Evolutionary conservation across 2,888 invertebrate genomes (phyloP), one percentile per base, ranked within the genome.

Genomic region (Caenorhabditis auriculariae): DNA sequence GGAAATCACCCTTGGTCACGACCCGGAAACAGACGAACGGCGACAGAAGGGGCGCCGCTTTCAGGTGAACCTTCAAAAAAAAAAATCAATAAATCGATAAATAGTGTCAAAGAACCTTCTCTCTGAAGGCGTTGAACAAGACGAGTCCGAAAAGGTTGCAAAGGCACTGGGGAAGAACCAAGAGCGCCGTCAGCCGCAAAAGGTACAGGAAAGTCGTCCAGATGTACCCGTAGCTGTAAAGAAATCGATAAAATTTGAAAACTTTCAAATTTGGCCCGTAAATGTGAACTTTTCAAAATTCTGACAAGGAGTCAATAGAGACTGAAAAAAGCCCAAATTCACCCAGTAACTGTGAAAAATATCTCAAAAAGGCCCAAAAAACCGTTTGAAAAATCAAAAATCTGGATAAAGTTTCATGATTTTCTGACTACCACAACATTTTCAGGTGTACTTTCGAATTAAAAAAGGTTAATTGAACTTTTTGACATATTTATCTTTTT

Each of bases 1-100:
- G 90, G 82, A 90, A 95, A 83, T 93, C 92, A 35, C 95, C 94
- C 58, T 93, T 87, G 0, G 94, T 95, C 6, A 95, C 94, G 26
- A 93, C 89, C 69, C 94, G 87, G 73, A 95, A 90, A 82, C 93
- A 94, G 58, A 95, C 89, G 82, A 93, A 93, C 3, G 94, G 94
- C 46, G 93, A 92, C 66, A 93, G 83, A 32, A 93, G 84, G 2
- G 93, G 93, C 6, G 92, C 91, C 19, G 92, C 91, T 83, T 91
- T 91, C 38, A 75, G 58, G 35, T 46, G 64, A 1, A 73, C 69
- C 73, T 73, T 43, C 2, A 63, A 48, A 29, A 46, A 23, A 28
- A 9, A 19, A 35, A 23, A 27, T 19, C 17, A 35, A 51, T 7
- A 27, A n/a, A 32, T 32, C 6, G 17, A 38, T 15, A 1, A 15